These are phyloP conservation scores for Hydrolagus affinis DNA, from an alignment of 2,113 vertebrate species.

Conservation along the genomic window DNA sequence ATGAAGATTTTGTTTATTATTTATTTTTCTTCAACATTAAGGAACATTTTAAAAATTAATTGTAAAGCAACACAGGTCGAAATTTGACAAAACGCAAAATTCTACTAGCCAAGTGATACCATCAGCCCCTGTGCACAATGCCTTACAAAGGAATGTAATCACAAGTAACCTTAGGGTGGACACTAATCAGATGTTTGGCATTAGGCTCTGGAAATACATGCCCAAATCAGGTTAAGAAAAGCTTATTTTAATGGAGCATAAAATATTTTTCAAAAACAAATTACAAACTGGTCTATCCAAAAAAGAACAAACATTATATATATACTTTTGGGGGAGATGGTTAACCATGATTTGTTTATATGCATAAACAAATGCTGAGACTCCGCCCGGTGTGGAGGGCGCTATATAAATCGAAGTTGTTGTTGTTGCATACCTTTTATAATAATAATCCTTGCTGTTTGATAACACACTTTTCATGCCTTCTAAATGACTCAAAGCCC, in stretches of 20 bases:
- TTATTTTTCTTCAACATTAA: neutral
- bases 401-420: no score
- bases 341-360: no score
- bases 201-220: neutral
- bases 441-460: no score
- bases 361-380: no score
- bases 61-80: conserved; percentile 3
- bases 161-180: neutral
- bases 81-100: neutral
- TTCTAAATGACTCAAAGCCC: no score
- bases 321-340: no score
- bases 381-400: no score
- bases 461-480: no score
- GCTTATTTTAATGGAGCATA: neutral
- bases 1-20: neutral
- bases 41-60: neutral
- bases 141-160: neutral
- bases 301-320: no score
- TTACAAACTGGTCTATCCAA: no score
- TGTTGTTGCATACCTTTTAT: no score
- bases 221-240: neutral
- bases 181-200: no score
- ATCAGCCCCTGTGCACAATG: neutral
- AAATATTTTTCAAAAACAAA: neutral
- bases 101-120: neutral